Percentiles rank a stretch among this genome's conserved stretches.
Conservation (phyloP, 2,888 invertebrate species). For the Lasioglossum villosulum region DNA sequence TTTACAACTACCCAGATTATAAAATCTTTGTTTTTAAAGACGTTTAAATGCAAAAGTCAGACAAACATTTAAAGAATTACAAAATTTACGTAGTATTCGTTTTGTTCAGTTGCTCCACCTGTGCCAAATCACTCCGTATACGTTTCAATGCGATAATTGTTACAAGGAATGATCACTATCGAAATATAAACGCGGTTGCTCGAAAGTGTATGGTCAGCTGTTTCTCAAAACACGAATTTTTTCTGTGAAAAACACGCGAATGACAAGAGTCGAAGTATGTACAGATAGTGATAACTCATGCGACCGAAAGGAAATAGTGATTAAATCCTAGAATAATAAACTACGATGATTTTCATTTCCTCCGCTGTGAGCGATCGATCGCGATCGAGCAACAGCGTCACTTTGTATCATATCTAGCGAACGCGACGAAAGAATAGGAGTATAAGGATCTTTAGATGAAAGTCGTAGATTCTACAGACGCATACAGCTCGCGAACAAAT, state of each 20-base stretch:
- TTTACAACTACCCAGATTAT: background rate
- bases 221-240: background rate
- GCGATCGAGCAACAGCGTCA: background rate
- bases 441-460: slow-evolving; percentile 47
- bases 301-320: background rate
- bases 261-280: background rate
- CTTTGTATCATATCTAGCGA: slow-evolving; percentile 43
- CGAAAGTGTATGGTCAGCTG: background rate
- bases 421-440: slow-evolving; percentile 36
- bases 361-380: background rate
- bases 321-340: background rate
- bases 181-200: background rate
- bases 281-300: background rate
- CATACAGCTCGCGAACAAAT: slow-evolving; percentile 28
- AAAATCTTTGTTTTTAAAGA: background rate
- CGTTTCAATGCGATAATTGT: slow-evolving; percentile 25
- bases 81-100: background rate
- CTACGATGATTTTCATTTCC: background rate
- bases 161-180: slow-evolving; percentile 12
- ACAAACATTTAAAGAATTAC: background rate
- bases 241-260: background rate
- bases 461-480: slow-evolving; percentile 32
- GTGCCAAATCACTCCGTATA: background rate
- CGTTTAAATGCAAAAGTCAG: background rate
- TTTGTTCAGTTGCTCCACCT: background rate